Evolutionary conservation across 2,113 vertebrate genomes (phyloP).

Genomic region (Chamaea fasciata): DNA sequence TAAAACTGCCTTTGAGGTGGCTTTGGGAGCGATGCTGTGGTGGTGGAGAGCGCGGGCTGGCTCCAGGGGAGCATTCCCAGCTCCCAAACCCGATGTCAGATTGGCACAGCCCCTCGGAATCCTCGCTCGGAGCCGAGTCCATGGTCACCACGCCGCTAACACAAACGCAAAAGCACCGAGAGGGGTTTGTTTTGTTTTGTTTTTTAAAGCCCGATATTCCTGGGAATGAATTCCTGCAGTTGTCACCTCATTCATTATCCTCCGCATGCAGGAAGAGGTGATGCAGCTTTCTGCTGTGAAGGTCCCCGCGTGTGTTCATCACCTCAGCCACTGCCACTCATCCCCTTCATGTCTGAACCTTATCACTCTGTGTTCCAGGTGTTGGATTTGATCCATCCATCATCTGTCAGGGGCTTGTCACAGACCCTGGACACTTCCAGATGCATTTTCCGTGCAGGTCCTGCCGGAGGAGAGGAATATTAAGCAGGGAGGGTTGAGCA

Average conservation of each 20-base stretch:
- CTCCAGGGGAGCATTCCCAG: not conserved
- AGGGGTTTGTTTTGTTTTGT: not conserved
- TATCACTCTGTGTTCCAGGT: not conserved
- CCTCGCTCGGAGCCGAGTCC: not conserved
- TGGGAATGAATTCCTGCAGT: not conserved
- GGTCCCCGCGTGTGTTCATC: not conserved
- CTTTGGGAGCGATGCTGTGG: not conserved
- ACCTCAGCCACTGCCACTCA: slow-evolving; percentile 2
- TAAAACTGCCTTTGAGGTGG: not conserved
- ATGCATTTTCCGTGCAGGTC: not conserved
- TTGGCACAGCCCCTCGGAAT: rapidly evolving
- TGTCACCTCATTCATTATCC: not conserved
- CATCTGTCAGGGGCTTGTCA: not conserved
- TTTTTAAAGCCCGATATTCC: not conserved
- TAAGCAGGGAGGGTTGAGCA: not conserved
- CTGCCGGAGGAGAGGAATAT: not conserved
- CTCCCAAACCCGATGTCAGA: not conserved
- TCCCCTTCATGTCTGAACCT: not conserved
- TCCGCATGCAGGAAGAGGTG: not conserved
- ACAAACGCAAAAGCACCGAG: not conserved
- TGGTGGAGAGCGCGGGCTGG: not conserved
- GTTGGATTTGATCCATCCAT: slow-evolving; percentile 30
- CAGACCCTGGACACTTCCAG: not conserved
- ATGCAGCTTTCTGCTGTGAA: not conserved
- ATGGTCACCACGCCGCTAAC: not conserved